A percentile compares a stretch with the other conserved stretches of the same genome.
phyloP scores from a whole-genome alignment of 2,113 vertebrate genomes.

The Ceyx cyanopectus region DNA sequence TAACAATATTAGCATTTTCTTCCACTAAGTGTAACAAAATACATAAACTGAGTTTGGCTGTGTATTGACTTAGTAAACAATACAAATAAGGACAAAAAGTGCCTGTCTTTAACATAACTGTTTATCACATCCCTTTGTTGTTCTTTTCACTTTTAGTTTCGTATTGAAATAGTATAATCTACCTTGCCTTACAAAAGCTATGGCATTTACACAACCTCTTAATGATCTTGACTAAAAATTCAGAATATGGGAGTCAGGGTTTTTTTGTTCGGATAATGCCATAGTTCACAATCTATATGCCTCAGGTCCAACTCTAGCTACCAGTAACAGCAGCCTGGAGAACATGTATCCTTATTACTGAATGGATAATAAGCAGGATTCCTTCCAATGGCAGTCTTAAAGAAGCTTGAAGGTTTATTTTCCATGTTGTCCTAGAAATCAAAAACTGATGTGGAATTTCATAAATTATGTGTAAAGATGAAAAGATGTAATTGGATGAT shows the following conservation, averaged over 20 bases:
- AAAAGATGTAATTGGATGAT: background rate
- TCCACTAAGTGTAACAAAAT: background rate
- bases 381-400: background rate
- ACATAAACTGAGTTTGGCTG: background rate
- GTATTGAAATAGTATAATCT: background rate
- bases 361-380: background rate
- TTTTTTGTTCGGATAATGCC: background rate
- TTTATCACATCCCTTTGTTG: background rate
- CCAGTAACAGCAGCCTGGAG: background rate
- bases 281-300: background rate
- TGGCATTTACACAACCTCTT: background rate
- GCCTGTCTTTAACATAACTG: background rate
- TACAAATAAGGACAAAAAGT: background rate
- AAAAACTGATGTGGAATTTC: background rate
- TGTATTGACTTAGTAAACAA: background rate
- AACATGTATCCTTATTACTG: background rate
- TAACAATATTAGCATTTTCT: background rate
- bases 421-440: background rate
- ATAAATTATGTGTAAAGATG: background rate
- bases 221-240: background rate
- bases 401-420: background rate
- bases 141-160: background rate
- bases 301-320: background rate
- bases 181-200: background rate
- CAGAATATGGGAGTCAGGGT: background rate